Evolutionary conservation across 2,888 invertebrate genomes (phyloP), one percentile per base, ranked within the genome.

Genomic region (Apamea epomidion): DNA sequence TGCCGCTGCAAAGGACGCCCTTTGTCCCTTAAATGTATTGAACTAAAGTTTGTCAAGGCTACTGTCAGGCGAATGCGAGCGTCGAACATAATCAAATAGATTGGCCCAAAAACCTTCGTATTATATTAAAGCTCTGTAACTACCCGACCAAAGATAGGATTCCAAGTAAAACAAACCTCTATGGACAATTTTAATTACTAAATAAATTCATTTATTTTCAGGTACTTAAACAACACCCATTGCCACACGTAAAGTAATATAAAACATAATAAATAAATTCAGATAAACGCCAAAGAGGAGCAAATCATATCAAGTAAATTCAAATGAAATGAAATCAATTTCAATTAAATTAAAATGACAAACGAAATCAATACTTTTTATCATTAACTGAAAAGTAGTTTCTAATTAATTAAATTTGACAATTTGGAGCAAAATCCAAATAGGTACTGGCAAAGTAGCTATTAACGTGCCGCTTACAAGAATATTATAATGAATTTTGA

Each of bases 1-100:
- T 54, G 3, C 32, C 32, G 32, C 48, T 60, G 68, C 58, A 82
- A 72, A 71, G 76, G 60, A 72, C 8, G 18, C 51, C 18, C 54
- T 70, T 84, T 85, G 87, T 86, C n/a, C 65, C 70, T 51, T 82
- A 90, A 92, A 91, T 92, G 90, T 89, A 83, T 89, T 86, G 82
- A 82, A 80, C 80, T 85, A 84, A 87, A 89, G 88, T 89, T 90
- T 76, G 77, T 80, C 74, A 87, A 87, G 85, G 85, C 74, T 83
- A 48, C 67, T 42, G 72, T 10, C 29, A 74, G 74, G 83, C 78
- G 74, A 87, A 70, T 77, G 48, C 68, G 64, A 80, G 88, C 89
- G 86, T 88, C 90, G 89, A 90, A 92, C 78, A 89, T 92, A 92
- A 93, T 93, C 91, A 92, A 92, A 91, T 91, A 88, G 89, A 92